Evolutionary conservation across 2,113 vertebrate genomes (phyloP), one percentile per base, ranked within the genome.

Genomic region (Trematomus loennbergii): DNA sequence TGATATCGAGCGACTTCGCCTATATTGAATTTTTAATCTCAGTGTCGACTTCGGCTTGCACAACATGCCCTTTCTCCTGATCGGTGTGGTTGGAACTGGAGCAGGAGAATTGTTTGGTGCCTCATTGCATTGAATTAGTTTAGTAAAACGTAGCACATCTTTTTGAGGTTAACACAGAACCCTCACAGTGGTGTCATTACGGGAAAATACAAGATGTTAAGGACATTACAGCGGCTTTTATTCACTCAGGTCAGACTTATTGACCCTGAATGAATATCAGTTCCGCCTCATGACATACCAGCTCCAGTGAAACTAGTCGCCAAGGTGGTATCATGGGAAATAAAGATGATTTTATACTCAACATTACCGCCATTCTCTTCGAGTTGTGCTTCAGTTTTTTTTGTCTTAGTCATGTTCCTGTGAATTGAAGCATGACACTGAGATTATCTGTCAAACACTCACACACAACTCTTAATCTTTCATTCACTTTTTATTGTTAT

Each of bases 1-100:
- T 75, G 75, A 91, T 86, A 86, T 78, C 40, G 49, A 89, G 71
- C 78, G 85, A 82, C 86, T 85, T 60, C 70, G 65, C 76, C 79
- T 68, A 57, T 88, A 84, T 88, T 87, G 68, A 72, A 75, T 89
- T 88, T 88, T 87, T 85, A 77, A 90, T 85, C 75, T 79, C 62
- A 0, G 25, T 43, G 62, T 86, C 43, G 43, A 69, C 70, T 75
- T 25, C 0, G 10, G 45, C 52, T 88, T 58, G 5, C 36, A 5
- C 64, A 70, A 77, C 50, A 5, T 72, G 40, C 48, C 58, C 17
- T 84, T 79, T 83, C 18, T 79, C 68, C 46, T 50, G 75, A 72
- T 78, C 69, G 3, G 18, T 25, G 66, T 7, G 29, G 50, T 11
- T 69, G 69, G 48, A 65, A 40, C 29, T 0, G 18, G 16, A 40